Evolutionary conservation across 2,888 invertebrate genomes (phyloP), one percentile per base, ranked within the genome.

Genomic region (Eupithecia subfuscata): DNA sequence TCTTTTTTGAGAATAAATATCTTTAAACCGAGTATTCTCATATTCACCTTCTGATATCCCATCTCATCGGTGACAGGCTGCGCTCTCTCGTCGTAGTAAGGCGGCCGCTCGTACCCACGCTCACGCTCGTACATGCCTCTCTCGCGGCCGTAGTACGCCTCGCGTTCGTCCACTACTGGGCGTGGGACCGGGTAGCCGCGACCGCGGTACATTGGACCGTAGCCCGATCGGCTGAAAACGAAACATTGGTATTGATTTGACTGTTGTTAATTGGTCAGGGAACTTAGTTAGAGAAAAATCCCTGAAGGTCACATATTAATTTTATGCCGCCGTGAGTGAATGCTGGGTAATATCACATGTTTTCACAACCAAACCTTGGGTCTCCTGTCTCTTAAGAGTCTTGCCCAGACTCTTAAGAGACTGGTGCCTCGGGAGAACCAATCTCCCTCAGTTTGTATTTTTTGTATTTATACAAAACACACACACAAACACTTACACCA

Each of bases 181-280:
- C 92, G 78, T 87, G 48, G 81, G 81, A 12, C 87, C 86, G 22
- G 89, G 88, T 81, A 88, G 86, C 22, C 92, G 40, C 81, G 88
- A 1, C 88, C 91, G 71, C 93, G 93, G 82, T 90, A 92, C 91
- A 91, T 87, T 1, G 90, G 87, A 0, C 92, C 93, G 83, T 91
- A 93, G 73, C 75, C 80, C 63, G 25, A 71, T 71, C 73, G 78
- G 71, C 77, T 79, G 75, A 4, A 25, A 60, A 60, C 14, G 22
- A 22, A 22, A 52, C n/a, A 52, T 2, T 48, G 52, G n/a, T n/a
- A n/a, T 8, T 52, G 52, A 52, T 52, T 52, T 52, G n/a, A 52
- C n/a, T 52, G 52, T 18, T 48, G 56, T 56, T 8, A 22, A 9
- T 22, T 56, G 0, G 11, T n/a, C 22, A 22, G 22, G 7, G 11